These are phyloP conservation scores for Thumatha senex DNA, from an alignment of 2,888 invertebrate species.

Conservation along the genomic window DNA sequence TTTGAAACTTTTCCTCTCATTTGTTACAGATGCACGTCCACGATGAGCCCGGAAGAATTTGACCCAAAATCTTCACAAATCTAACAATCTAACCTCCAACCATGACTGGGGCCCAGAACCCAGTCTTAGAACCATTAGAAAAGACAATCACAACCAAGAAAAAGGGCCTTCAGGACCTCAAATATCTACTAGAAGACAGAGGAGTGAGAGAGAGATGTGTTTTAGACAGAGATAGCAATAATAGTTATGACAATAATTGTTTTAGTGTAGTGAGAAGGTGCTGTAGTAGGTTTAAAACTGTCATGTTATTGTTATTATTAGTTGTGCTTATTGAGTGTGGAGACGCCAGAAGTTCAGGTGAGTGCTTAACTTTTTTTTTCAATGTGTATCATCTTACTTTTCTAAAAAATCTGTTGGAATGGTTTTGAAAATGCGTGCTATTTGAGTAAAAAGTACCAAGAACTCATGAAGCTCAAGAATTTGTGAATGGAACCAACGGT, in stretches of 20 bases:
- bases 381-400: too few relatives aligned
- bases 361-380: slow-evolving; percentile 38
- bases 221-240: slow-evolving; percentile 57
- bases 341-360: slow-evolving; percentile 76
- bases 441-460: too few relatives aligned
- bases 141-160: slow-evolving; percentile 62
- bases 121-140: slow-evolving; percentile 53
- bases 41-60: slow-evolving; percentile 64
- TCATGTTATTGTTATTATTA: slow-evolving; percentile 68
- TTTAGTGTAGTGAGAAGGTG: slow-evolving; percentile 63
- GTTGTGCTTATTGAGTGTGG: slow-evolving; percentile 60
- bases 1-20: slow-evolving; percentile 21
- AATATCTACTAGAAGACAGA: slow-evolving; percentile 76
- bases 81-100: slow-evolving; percentile 38
- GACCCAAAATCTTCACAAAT: slow-evolving; percentile 49
- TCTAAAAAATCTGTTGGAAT: too few relatives aligned
- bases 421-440: too few relatives aligned
- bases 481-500: too few relatives aligned
- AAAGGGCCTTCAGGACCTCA: slow-evolving; percentile 69
- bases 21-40: slow-evolving; percentile 73
- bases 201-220: slow-evolving; percentile 46
- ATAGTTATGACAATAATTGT: slow-evolving; percentile 61
- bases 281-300: slow-evolving; percentile 69
- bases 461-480: too few relatives aligned
- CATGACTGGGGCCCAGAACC: slow-evolving; percentile 51